Evolutionary conservation across 30 jellyfish, hydroid and myxozoan species (phyloP).

Genomic region (Mastigias papua): DNA sequence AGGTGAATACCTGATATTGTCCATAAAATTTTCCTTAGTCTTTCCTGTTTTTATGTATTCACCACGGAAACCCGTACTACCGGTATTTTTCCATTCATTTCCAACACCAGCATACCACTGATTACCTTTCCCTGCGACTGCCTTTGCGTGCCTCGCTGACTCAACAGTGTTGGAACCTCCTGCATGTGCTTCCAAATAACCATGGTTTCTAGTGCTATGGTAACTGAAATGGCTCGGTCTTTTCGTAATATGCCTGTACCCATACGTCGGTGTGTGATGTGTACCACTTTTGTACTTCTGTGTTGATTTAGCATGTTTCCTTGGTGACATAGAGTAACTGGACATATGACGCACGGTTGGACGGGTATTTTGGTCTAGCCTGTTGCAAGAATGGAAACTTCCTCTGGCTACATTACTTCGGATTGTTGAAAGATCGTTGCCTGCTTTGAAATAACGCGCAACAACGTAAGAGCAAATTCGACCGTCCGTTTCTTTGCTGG

Average conservation of each 20-base stretch:
- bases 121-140: not conserved
- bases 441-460: constrained; percentile 94
- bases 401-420: constrained; percentile 83
- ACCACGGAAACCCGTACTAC: too few relatives aligned
- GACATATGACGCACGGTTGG: not conserved
- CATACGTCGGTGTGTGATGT: constrained; percentile 1
- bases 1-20: not conserved
- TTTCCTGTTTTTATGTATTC: not conserved
- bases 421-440: constrained; percentile 79
- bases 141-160: not conserved
- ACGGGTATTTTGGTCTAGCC: not conserved
- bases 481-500: constrained; percentile 80
- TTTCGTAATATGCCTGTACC: not conserved
- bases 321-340: constrained; percentile 1
- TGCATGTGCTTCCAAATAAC: not conserved
- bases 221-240: not conserved
- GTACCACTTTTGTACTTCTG: not conserved
- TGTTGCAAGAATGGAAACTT: constrained; percentile 38
- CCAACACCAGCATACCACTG: not conserved
- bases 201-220: not conserved
- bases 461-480: constrained; percentile 91
- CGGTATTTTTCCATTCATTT: not conserved
- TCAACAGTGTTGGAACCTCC: not conserved
- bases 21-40: not conserved
- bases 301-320: constrained; percentile 14